phyloP scores from a whole-genome alignment of 2,113 vertebrate species.

The Seriola aureovittata region DNA sequence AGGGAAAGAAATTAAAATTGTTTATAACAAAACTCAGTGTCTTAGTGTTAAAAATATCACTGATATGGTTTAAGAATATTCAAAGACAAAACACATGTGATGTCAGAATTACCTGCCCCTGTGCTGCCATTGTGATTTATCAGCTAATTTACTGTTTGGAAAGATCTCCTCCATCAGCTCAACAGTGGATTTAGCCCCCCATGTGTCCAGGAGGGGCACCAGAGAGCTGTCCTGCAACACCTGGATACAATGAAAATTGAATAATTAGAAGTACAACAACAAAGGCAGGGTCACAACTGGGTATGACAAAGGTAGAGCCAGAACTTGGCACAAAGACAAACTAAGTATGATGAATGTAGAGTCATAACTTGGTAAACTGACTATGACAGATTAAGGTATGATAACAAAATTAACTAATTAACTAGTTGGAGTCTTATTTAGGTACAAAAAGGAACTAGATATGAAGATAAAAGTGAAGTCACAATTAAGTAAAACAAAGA shows the following conservation, averaged over 20 bases:
- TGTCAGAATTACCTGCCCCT: conserved; percentile 69
- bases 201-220: conserved; percentile 90
- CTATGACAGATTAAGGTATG: too few relatives aligned
- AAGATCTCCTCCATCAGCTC: conserved; percentile 96
- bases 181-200: conserved; percentile 90
- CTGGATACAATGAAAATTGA: conserved; percentile 28
- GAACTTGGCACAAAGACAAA: too few relatives aligned
- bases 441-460: neutral
- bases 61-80: neutral
- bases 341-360: too few relatives aligned
- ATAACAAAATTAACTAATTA: too few relatives aligned
- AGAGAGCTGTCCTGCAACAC: conserved; percentile 90
- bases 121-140: conserved; percentile 70
- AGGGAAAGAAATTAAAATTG: neutral
- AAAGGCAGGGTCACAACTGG: too few relatives aligned
- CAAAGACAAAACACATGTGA: neutral
- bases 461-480: neutral
- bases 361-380: too few relatives aligned
- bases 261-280: neutral
- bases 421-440: too few relatives aligned
- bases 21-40: neutral
- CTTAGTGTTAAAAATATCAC: neutral
- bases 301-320: too few relatives aligned
- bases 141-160: conserved; percentile 69
- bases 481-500: too few relatives aligned